Base-by-base conservation (phyloP, 2,888 invertebrate species). In the Pachliopta kotzebuea region DNA sequence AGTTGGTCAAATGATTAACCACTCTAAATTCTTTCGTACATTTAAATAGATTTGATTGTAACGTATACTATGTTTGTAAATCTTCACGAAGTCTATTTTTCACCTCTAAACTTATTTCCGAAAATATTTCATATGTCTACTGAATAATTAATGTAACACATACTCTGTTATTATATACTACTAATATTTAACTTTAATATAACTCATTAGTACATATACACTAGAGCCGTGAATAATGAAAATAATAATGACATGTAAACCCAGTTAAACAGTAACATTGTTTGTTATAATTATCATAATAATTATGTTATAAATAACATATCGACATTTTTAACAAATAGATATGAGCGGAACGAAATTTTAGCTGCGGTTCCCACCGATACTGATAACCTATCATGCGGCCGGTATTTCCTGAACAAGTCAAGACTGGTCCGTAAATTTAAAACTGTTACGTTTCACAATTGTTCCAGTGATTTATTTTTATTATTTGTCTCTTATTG, bases 291-390 rank as follows among this genome's bases (percentile, higher is more conserved):
- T 65, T 56, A 62, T 63, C n/a, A n/a, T n/a, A n/a, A n/a, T n/a
- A n/a, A n/a, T n/a, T n/a, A n/a, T n/a, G n/a, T n/a, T n/a, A n/a
- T n/a, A n/a, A n/a, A n/a, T n/a, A n/a, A n/a, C n/a, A 61, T 52
- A 62, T 65, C 63, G 67, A 61, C 17, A 57, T 60, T 65, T 61
- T 55, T 57, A 57, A 65, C 53, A 61, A 65, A 61, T 61, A 65
- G 65, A 65, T 65, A 65, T 42, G 60, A 60, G 56, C 65, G 45
- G 65, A 56, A 65, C 54, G 61, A 65, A 62, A 59, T 62, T 66
- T 66, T 49, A 66, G 54, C 64, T 65, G 68, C 63, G 68, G 71
- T 74, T 74, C 71, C 71, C 72, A 73, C 68, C 69, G 73, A 72
- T 73, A 72, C 68, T 66, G 69, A 71, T 70, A 70, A 68, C 67